Conservation (phyloP, 53 echinoderm and acorn worm species). For the Zoroaster sp. region DNA sequence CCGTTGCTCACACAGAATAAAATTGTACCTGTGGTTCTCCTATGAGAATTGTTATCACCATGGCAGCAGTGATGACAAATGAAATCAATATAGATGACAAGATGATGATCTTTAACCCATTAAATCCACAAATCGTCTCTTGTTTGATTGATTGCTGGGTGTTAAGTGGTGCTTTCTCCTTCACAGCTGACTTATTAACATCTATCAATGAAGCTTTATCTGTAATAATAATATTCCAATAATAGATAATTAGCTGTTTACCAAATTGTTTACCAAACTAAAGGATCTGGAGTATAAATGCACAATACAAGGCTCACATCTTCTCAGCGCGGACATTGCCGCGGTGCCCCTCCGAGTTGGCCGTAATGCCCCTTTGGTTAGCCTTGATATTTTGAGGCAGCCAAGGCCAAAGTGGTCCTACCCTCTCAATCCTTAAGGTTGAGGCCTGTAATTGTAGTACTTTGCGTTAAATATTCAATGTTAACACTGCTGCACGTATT, state of each 20-base stretch:
- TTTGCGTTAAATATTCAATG: no score
- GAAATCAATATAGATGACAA: constrained; percentile 76
- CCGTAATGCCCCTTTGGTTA: no score
- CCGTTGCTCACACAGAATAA: not conserved
- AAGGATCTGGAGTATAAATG: not conserved
- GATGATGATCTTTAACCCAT: constrained; percentile 91
- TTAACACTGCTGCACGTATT: no score
- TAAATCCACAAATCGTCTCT: constrained; percentile 83
- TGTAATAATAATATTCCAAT: constrained; percentile 42
- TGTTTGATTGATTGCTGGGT: constrained; percentile 51
- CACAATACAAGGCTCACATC: no score
- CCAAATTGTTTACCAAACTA: not conserved
- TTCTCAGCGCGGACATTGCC: no score
- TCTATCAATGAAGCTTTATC: constrained; percentile 85
- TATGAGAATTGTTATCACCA: constrained; percentile 80
- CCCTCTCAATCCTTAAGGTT: no score
- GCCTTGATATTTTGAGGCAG: no score
- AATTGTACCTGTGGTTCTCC: constrained; percentile 79
- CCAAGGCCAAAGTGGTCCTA: no score
- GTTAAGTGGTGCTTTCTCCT: constrained; percentile 69
- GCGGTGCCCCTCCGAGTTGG: no score
- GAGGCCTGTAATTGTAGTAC: no score
- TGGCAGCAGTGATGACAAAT: constrained; percentile 71
- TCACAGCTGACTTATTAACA: not conserved
- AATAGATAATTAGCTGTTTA: no score